phyloP scores from a whole-genome alignment of 2,797 vertebrate species.

The Alauda arvensis region DNA sequence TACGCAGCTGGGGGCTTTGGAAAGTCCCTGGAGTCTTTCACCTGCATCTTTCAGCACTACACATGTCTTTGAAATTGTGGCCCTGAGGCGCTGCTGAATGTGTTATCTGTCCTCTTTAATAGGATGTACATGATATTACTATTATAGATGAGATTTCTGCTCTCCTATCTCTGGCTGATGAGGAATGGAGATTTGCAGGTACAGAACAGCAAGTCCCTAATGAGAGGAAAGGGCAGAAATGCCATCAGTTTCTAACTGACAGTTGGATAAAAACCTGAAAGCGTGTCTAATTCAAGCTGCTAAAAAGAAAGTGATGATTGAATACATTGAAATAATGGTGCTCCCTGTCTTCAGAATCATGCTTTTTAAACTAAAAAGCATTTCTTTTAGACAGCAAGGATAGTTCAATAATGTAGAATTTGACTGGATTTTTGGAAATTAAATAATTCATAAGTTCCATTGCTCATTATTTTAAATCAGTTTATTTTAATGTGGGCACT shows the following conservation, averaged over 20 bases:
- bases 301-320: slow-evolving; percentile 48
- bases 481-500: neutral
- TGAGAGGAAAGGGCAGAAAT: slow-evolving; percentile 60
- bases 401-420: neutral
- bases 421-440: neutral
- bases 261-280: slow-evolving; percentile 39
- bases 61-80: slow-evolving; percentile 35
- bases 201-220: slow-evolving; percentile 40
- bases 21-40: slow-evolving; percentile 41
- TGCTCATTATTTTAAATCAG: slow-evolving; percentile 32
- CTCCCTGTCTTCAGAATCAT: neutral
- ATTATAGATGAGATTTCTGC: slow-evolving; percentile 35
- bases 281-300: slow-evolving; percentile 34
- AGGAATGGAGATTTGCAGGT: slow-evolving; percentile 41
- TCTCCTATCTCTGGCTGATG: slow-evolving; percentile 7
- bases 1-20: slow-evolving; percentile 15
- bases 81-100: slow-evolving; percentile 15
- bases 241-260: slow-evolving; percentile 33
- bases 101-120: slow-evolving; percentile 37
- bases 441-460: neutral
- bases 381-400: neutral
- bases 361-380: slow-evolving; percentile 18
- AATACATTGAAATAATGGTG: slow-evolving; percentile 29
- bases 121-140: slow-evolving; percentile 33
- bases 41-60: slow-evolving; percentile 32